phyloP scores from a whole-genome alignment of 2,888 invertebrate genomes.

The Acronicta alni region DNA sequence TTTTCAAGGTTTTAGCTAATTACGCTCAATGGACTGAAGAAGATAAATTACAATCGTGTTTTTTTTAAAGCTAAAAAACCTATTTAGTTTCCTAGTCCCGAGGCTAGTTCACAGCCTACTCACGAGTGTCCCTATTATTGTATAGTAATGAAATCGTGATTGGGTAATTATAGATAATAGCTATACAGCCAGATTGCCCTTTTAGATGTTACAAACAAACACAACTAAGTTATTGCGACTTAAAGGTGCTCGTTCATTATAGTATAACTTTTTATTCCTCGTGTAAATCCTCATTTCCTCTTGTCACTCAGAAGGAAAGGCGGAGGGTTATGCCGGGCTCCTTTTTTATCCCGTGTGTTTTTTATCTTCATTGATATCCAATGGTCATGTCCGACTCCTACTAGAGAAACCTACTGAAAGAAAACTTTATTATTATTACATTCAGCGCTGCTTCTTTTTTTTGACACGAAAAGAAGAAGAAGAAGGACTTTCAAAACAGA shows the following conservation, averaged over 20 bases:
- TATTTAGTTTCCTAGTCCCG: slow-evolving; percentile 65
- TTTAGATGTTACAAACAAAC: slow-evolving; percentile 17
- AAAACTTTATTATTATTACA: too few species aligned
- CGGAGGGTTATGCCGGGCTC: too few species aligned
- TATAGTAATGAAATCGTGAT: slow-evolving; percentile 73
- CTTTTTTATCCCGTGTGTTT: too few species aligned
- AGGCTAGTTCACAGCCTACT: slow-evolving; percentile 44
- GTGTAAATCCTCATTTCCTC: too few species aligned
- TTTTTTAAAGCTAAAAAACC: slow-evolving; percentile 51
- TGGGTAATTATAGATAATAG: slow-evolving; percentile 70
- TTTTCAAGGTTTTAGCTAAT: slow-evolving; percentile 54
- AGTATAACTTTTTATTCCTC: too few species aligned
- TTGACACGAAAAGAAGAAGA: too few species aligned
- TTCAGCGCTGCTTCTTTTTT: too few species aligned
- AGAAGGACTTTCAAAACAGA: too few species aligned
- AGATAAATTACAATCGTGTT: slow-evolving; percentile 61
- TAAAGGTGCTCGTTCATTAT: slow-evolving; percentile 1
- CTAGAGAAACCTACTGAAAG: too few species aligned
- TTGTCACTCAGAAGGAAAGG: too few species aligned
- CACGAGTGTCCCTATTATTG: slow-evolving; percentile 45
- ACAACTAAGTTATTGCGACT: slow-evolving; percentile 20
- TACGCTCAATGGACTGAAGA: slow-evolving; percentile 47
- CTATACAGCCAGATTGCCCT: slow-evolving; percentile 41
- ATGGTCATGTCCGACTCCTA: too few species aligned
- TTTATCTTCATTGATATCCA: too few species aligned